These are phyloP conservation scores for Micrastur ruficollis DNA, from an alignment of 2,797 vertebrate species.

Conservation along the genomic window DNA sequence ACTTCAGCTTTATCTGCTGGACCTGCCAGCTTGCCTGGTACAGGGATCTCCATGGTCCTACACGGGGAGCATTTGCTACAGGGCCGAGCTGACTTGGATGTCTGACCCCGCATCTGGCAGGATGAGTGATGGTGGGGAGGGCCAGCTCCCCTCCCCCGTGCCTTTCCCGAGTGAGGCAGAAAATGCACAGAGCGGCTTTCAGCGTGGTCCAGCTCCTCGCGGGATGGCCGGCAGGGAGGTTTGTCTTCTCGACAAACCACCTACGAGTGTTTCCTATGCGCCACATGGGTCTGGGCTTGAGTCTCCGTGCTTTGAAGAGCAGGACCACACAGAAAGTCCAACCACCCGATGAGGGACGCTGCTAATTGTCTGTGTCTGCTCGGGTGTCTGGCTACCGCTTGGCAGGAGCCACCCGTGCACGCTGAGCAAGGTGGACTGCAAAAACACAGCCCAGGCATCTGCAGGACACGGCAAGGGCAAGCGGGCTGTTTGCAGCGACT, in stretches of 20 bases:
- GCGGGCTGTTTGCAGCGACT: background rate
- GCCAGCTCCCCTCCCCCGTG: background rate
- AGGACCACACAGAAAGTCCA: slow-evolving; percentile 50
- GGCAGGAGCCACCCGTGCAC: slow-evolving; percentile 1
- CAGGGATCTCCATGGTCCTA: background rate
- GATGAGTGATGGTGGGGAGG: background rate
- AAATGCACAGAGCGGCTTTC: background rate
- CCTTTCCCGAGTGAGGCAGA: background rate
- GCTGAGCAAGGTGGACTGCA: slow-evolving; percentile 39
- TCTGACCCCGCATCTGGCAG: background rate
- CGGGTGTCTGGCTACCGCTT: slow-evolving; percentile 15
- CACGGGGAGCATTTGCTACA: fast-evolving
- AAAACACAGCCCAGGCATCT: background rate
- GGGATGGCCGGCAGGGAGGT: background rate
- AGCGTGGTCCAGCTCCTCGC: background rate
- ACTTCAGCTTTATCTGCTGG: fast-evolving
- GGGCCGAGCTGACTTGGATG: fast-evolving
- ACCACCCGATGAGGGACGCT: background rate
- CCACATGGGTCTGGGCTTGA: background rate
- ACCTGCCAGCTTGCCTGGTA: background rate
- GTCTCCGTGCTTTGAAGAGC: background rate
- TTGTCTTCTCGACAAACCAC: background rate
- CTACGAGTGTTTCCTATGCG: background rate
- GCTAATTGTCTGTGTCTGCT: background rate
- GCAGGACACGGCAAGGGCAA: background rate